Percentiles rank a stretch among this genome's conserved stretches.
phyloP scores from a whole-genome alignment of 2,888 invertebrate species.

The Dysmachus trigonus region DNA sequence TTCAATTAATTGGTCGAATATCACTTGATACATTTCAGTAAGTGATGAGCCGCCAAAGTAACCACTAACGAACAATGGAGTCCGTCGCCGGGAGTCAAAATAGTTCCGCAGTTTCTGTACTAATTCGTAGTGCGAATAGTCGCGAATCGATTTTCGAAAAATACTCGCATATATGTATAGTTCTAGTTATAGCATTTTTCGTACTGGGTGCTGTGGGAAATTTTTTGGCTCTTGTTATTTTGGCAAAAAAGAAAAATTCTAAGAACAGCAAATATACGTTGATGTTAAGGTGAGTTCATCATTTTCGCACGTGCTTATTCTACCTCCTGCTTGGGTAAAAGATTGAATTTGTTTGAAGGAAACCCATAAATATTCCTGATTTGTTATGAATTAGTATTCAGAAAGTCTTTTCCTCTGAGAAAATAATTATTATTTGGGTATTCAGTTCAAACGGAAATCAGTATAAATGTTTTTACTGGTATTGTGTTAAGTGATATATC shows the following conservation, averaged over 20 bases:
- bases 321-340: not conserved
- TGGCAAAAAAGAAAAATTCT: slow-evolving; percentile 75
- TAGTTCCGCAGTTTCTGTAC: not conserved
- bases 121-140: not conserved
- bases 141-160: not conserved
- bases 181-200: slow-evolving; percentile 66
- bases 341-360: not conserved
- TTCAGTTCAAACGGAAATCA: not conserved
- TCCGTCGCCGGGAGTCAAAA: slow-evolving; percentile 12
- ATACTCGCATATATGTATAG: not conserved
- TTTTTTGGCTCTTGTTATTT: slow-evolving; percentile 77
- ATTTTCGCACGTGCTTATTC: not conserved
- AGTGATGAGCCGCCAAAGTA: slow-evolving; percentile 27
- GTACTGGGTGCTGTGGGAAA: slow-evolving; percentile 78
- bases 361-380: not conserved
- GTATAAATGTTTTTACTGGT: not conserved
- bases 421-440: not conserved
- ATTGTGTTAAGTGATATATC: not conserved
- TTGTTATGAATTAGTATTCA: not conserved
- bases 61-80: slow-evolving; percentile 30
- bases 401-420: not conserved
- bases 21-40: slow-evolving; percentile 23
- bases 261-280: slow-evolving; percentile 83
- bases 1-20: slow-evolving; percentile 29
- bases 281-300: slow-evolving; percentile 66